Base-by-base conservation (phyloP, 2,888 invertebrate genomes). In the Eupelmus urozonus region DNA sequence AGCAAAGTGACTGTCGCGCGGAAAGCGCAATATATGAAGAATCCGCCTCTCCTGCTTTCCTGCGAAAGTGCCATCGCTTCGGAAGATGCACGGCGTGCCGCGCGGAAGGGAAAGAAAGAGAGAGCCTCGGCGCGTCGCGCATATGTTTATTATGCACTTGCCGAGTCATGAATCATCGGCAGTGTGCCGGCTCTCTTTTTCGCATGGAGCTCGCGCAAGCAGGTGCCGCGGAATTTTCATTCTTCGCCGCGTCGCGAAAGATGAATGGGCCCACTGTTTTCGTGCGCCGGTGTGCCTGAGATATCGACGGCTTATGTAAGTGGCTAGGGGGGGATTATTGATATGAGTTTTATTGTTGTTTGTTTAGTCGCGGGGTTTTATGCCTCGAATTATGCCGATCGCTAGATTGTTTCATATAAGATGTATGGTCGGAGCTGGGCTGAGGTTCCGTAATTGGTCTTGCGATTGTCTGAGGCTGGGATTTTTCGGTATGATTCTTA, bases 201-300 rank as follows among this genome's bases (percentile, higher is more conserved):
- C n/a, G n/a, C n/a, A n/a, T n/a, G n/a, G n/a, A n/a, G 34, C 18
- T 60, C 60, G n/a, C 55, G 25, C 27, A 55, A 62, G 76, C 79
- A 79, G 79, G 79, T 79, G 79, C 72, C 76, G 76, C 75, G 72
- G 79, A 79, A 79, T 79, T 79, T 79, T 79, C 79, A 79, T 79
- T 76, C 72, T 71, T 16, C 25, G 65, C 42, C 51, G 42, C 69
- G 57, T 63, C 69, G 75, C 70, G 65, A 60, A 75, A 74, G 78
- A 79, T 79, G 74, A 79, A 79, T 75, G 78, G 71, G 70, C n/a
- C 4, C 60, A 65, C 71, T 70, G 78, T 75, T 75, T 65, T 71
- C 70, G 55, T 34, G 66, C 66, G 27, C 57, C n/a, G 34, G n/a
- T n/a, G n/a, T n/a, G n/a, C n/a, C 7, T 27, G 29, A 23, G 53